These are phyloP conservation scores for Uloborus diversus DNA, from an alignment of 1,140 invertebrate genomes.

Conservation along the genomic window DNA sequence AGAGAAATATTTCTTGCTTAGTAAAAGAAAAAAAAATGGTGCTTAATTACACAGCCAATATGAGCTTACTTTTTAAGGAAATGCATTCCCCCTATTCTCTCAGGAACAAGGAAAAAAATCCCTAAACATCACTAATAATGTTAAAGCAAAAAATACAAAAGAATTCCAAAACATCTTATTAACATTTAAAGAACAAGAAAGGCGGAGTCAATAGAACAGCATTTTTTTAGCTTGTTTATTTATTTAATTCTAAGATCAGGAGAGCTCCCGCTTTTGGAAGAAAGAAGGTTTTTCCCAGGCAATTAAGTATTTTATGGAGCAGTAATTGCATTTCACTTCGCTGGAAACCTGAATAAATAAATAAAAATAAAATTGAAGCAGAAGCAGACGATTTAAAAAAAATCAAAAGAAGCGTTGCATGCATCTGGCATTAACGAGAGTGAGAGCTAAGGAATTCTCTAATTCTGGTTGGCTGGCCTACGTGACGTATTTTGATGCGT, in stretches of 20 bases:
- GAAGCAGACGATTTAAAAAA: too few relatives aligned
- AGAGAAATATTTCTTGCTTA: not conserved
- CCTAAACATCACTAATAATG: constrained; percentile 6
- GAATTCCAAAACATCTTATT: constrained; percentile 37
- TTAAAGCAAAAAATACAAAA: not conserved
- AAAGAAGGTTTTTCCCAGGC: not conserved
- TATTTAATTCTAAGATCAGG: not conserved
- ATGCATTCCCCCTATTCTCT: not conserved
- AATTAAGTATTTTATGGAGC: constrained; percentile 52
- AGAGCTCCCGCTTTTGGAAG: not conserved
- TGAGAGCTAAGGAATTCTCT: constrained; percentile 2
- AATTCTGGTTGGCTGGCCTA: not conserved
- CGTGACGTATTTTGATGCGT: not conserved
- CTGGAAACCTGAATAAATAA: not conserved
- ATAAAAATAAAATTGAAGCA: constrained; percentile 35
- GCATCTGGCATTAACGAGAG: not conserved
- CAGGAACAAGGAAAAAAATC: not conserved
- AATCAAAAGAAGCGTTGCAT: not conserved
- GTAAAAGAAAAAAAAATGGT: not conserved
- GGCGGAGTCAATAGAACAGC: not conserved
- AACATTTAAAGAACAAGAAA: constrained; percentile 34
- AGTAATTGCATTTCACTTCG: constrained; percentile 40
- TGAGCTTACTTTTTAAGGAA: constrained; percentile 34
- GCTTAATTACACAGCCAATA: constrained; percentile 29
- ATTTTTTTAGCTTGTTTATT: not conserved